Conservation (phyloP, 2,797 vertebrate genomes). For the Hyperoplus immaculatus region DNA sequence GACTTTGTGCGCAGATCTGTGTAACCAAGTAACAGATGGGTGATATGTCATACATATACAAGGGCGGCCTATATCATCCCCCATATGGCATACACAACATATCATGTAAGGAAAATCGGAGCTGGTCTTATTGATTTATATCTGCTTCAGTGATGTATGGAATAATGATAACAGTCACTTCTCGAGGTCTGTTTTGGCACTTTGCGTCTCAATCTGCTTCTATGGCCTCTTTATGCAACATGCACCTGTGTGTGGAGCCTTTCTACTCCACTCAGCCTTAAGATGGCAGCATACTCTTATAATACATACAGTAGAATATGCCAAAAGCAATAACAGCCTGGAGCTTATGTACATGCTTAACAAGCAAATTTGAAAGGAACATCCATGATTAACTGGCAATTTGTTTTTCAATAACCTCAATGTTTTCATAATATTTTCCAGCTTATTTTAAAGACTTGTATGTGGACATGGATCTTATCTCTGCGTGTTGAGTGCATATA, state of each 20-base stretch:
- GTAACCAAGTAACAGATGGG: conserved; percentile 31
- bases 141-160: conserved; percentile 8
- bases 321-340: conserved; percentile 44
- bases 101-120: not conserved
- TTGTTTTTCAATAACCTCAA: not conserved
- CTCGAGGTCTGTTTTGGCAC: conserved; percentile 9
- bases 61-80: not conserved
- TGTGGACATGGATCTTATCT: conserved; percentile 15
- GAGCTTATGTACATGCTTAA: conserved; percentile 31
- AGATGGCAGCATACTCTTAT: conserved; percentile 79
- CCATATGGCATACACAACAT: conserved; percentile 1
- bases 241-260: conserved; percentile 52
- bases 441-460: conserved; percentile 12
- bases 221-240: conserved; percentile 47
- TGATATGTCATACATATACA: conserved; percentile 1
- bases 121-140: conserved; percentile 14
- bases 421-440: conserved; percentile 37
- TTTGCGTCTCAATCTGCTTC: conserved; percentile 14
- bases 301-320: not conserved
- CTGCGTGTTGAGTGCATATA: conserved; percentile 24
- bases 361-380: conserved; percentile 35
- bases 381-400: conserved; percentile 17
- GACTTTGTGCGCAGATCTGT: conserved; percentile 24
- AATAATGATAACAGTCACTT: not conserved
- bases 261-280: conserved; percentile 68